phyloP scores from a whole-genome alignment of 2,113 vertebrate species.

The Pyxicephalus adspersus region DNA sequence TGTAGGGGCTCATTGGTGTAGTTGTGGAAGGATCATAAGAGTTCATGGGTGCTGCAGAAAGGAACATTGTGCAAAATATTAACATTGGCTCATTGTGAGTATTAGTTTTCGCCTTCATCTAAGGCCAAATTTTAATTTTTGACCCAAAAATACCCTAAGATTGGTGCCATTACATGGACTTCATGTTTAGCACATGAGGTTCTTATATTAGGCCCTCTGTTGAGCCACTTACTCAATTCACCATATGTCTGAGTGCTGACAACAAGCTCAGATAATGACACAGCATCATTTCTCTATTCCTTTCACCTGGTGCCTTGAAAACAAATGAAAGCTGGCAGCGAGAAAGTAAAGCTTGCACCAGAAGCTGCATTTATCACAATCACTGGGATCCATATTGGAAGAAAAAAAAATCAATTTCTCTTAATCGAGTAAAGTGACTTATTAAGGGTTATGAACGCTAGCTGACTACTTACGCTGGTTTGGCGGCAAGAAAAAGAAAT shows the following conservation, averaged over 20 bases:
- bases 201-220: constrained; percentile 64
- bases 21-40: no score
- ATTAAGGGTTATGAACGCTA: constrained; percentile 84
- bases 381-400: constrained; percentile 75
- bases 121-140: background rate
- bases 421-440: constrained; percentile 87
- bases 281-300: constrained; percentile 65
- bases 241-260: constrained; percentile 77
- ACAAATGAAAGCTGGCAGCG: constrained; percentile 67
- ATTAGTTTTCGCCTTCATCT: no score
- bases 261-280: constrained; percentile 81
- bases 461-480: constrained; percentile 73
- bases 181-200: constrained; percentile 58
- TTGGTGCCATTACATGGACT: constrained; percentile 57
- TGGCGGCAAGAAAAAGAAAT: constrained; percentile 77
- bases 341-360: constrained; percentile 59
- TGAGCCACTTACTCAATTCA: constrained; percentile 72
- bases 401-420: constrained; percentile 78
- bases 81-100: no score
- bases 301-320: constrained; percentile 67
- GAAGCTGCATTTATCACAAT: constrained; percentile 84
- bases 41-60: no score
- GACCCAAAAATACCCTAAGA: constrained; percentile 35
- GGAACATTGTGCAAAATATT: constrained; percentile 13
- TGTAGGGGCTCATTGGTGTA: no score